These are phyloP conservation scores for Temnothorax rugatulus DNA, from an alignment of 2,888 invertebrate genomes.

Conservation along the genomic window DNA sequence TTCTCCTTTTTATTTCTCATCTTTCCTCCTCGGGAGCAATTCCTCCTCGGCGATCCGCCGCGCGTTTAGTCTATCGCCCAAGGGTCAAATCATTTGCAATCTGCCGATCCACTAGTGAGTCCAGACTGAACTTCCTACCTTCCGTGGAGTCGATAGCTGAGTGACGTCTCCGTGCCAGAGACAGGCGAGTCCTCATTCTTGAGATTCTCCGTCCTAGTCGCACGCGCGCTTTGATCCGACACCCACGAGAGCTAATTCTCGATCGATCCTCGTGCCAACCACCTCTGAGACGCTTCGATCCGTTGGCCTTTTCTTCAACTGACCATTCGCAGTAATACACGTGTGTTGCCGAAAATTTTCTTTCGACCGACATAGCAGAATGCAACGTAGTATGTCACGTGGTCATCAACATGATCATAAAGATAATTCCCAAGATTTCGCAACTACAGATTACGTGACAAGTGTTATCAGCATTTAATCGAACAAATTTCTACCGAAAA, in stretches of 20 bases:
- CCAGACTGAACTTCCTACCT: constrained; percentile 54
- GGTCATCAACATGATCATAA: neutral
- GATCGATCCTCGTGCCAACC: constrained; percentile 40
- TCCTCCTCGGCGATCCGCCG: constrained; percentile 22
- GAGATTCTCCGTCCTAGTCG: constrained; percentile 75
- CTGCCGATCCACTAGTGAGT: constrained; percentile 57
- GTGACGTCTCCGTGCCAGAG: constrained; percentile 85
- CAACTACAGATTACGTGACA: neutral
- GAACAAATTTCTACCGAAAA: neutral
- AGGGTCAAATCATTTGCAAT: constrained; percentile 64
- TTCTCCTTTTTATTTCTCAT: constrained; percentile 25
- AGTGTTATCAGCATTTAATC: constrained; percentile 22
- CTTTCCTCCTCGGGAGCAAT: neutral
- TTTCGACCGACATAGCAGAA: neutral
- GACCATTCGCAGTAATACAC: neutral
- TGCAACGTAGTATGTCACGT: neutral
- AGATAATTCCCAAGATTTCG: neutral
- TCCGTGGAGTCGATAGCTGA: constrained; percentile 85
- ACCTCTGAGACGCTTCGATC: constrained; percentile 46
- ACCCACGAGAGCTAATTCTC: constrained; percentile 40
- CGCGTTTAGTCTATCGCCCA: constrained; percentile 24
- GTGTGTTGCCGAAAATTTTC: neutral
- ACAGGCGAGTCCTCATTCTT: constrained; percentile 84
- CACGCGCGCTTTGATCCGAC: constrained; percentile 39
- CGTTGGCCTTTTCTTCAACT: neutral